Evolutionary conservation across 1,140 invertebrate species (phyloP).

Genomic region (Diachasmimorpha longicaudata): DNA sequence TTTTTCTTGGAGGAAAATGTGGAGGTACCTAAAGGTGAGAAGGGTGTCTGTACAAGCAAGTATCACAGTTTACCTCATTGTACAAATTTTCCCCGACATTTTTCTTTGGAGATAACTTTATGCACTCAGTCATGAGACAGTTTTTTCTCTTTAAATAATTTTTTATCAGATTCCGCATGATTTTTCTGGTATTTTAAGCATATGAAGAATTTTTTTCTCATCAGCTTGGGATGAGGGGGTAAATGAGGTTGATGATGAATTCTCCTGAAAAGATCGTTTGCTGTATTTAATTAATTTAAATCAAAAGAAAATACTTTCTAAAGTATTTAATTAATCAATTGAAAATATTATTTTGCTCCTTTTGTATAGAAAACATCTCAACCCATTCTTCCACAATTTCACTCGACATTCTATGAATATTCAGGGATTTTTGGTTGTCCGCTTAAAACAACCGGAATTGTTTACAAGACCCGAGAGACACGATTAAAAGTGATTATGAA

Average conservation of each 20-base stretch:
- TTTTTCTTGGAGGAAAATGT: not conserved
- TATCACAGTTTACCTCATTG: not conserved
- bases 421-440: not conserved
- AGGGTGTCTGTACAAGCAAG: not conserved
- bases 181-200: no score
- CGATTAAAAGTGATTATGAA: not conserved
- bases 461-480: not conserved
- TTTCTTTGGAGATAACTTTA: not conserved
- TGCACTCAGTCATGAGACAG: not conserved
- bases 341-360: no score
- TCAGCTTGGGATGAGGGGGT: no score
- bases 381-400: not conserved
- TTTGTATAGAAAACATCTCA: not conserved
- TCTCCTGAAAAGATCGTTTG: no score
- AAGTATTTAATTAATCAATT: no score
- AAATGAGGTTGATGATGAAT: no score
- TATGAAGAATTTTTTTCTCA: no score
- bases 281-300: no score
- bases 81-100: not conserved
- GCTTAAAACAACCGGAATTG: not conserved
- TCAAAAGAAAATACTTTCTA: no score
- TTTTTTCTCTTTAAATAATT: not conserved
- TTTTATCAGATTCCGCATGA: not conserved
- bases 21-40: not conserved
- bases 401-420: not conserved